Conservation (phyloP, 2,888 invertebrate genomes). For the Xestia xanthographa region DNA sequence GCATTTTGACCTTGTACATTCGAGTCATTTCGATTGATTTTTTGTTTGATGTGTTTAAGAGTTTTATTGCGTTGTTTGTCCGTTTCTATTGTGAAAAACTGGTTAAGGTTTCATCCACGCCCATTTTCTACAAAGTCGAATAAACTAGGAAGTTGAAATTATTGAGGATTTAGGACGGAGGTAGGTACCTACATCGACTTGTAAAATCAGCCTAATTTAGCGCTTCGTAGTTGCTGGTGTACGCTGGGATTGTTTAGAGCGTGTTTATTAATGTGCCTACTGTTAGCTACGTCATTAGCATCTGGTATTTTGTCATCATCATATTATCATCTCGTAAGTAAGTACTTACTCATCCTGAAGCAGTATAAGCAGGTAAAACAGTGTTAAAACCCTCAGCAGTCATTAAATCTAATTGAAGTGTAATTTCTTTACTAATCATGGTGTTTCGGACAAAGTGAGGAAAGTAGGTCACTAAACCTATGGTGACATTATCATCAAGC, state of each 20-base stretch:
- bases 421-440: background rate
- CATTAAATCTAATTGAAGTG: conserved; percentile 18
- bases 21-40: conserved; percentile 67
- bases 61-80: conserved; percentile 51
- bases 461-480: conserved; percentile 41
- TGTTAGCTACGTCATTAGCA: background rate
- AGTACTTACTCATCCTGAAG: too few relatives aligned
- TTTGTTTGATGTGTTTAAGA: conserved; percentile 57
- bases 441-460: background rate
- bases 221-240: conserved; percentile 7
- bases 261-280: background rate
- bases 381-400: background rate
- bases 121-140: background rate
- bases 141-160: background rate
- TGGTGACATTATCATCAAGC: background rate
- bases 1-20: conserved; percentile 63
- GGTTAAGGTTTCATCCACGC: background rate
- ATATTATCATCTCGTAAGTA: background rate
- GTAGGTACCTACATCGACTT: background rate
- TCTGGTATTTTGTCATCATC: background rate
- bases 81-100: conserved; percentile 25
- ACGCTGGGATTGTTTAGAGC: background rate
- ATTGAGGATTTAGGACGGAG: background rate
- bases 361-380: background rate
- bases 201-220: conserved; percentile 15